Evolutionary conservation across 2,113 vertebrate species (phyloP).

Genomic region (Erythrolamprus reginae): DNA sequence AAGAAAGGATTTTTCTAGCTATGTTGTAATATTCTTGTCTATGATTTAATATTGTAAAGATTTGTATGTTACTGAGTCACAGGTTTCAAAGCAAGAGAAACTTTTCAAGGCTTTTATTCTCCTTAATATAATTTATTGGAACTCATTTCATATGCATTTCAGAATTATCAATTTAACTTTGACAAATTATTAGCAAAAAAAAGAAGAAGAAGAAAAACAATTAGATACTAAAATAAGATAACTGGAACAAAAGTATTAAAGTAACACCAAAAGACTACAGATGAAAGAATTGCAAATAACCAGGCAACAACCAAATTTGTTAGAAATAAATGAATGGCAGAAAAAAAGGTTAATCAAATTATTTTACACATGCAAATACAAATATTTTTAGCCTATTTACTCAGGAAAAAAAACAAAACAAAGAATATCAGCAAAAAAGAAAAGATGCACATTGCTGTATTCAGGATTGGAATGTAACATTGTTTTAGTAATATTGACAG

Average conservation of each 20-base stretch:
- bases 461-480: background rate
- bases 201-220: background rate
- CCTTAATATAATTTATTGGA: slow-evolving; percentile 17
- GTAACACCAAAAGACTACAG: background rate
- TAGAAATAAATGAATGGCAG: background rate
- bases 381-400: background rate
- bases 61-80: slow-evolving; percentile 2
- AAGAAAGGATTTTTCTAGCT: background rate
- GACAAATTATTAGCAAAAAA: background rate
- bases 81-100: slow-evolving; percentile 25
- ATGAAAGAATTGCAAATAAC: background rate
- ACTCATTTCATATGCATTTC: background rate
- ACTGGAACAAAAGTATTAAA: background rate
- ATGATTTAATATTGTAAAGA: slow-evolving; percentile 27
- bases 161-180: background rate
- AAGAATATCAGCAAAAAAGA: background rate
- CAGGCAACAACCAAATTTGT: background rate
- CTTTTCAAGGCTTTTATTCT: slow-evolving; percentile 32
- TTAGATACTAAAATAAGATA: background rate
- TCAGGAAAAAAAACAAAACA: background rate
- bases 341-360: background rate
- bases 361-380: background rate
- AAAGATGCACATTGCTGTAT: background rate
- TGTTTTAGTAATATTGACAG: background rate
- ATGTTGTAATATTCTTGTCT: slow-evolving; percentile 22